Evolutionary conservation across 2,797 vertebrate species (phyloP).

Genomic region (Xenops minutus): DNA sequence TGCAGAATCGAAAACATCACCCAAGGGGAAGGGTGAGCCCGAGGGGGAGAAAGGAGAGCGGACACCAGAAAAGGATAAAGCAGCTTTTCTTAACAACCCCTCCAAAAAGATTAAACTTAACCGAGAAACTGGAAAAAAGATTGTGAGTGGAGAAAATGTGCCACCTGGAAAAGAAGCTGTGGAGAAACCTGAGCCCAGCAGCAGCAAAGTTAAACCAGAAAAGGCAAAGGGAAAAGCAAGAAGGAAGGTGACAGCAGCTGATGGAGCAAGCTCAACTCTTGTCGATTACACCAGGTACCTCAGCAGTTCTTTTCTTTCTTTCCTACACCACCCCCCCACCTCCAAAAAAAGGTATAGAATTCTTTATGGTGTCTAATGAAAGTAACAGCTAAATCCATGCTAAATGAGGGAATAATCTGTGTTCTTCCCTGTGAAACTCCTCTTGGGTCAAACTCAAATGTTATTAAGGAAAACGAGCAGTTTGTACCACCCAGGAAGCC

Average conservation of each 20-base stretch:
- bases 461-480: rapidly evolving
- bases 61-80: conserved; percentile 82
- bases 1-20: conserved; percentile 74
- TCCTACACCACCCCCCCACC: too few relatives aligned
- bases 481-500: not conserved
- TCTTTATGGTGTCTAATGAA: not conserved
- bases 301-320: not conserved
- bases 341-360: not conserved
- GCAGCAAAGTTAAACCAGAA: conserved; percentile 76
- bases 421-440: not conserved
- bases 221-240: conserved; percentile 76
- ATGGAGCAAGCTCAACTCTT: conserved; percentile 70
- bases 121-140: conserved; percentile 86
- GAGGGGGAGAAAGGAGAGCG: conserved; percentile 76
- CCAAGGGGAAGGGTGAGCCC: conserved; percentile 75
- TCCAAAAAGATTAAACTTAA: conserved; percentile 95
- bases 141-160: conserved; percentile 66
- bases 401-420: not conserved
- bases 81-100: conserved; percentile 73
- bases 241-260: conserved; percentile 74
- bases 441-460: not conserved
- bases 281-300: conserved; percentile 87
- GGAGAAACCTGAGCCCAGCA: conserved; percentile 73
- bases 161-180: conserved; percentile 71
- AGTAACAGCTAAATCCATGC: not conserved